Conservation (phyloP, 2,888 invertebrate genomes). For the Amiota minor region DNA sequence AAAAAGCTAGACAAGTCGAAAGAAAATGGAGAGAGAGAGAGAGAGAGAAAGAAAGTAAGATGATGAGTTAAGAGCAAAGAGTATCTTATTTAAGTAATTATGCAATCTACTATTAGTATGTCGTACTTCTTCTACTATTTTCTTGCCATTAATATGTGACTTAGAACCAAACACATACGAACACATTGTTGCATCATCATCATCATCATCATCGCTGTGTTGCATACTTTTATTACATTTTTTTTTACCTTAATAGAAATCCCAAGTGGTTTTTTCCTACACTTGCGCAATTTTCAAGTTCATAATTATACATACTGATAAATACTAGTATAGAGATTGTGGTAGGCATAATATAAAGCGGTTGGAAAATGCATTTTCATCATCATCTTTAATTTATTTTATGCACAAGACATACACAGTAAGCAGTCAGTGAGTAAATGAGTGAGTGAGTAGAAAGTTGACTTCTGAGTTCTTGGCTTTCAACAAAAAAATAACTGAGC, state of each 20-base stretch:
- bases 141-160: constrained; percentile 41
- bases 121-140: constrained; percentile 31
- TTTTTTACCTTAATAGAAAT: constrained; percentile 16
- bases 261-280: constrained; percentile 31
- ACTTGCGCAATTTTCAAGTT: constrained; percentile 59
- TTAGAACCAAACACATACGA: background rate
- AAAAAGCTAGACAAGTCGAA: background rate
- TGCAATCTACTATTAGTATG: constrained; percentile 43
- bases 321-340: constrained; percentile 27
- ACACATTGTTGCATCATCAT: background rate
- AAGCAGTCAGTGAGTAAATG: background rate
- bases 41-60: background rate
- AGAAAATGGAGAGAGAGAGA: background rate
- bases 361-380: constrained; percentile 49
- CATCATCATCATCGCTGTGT: no score
- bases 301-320: constrained; percentile 58
- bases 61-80: background rate
- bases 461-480: no score
- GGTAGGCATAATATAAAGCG: constrained; percentile 14
- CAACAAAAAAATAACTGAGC: constrained; percentile 41
- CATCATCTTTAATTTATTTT: constrained; percentile 58
- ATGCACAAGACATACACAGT: constrained; percentile 38
- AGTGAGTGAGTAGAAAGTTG: constrained; percentile 18
- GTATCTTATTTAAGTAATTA: constrained; percentile 60
- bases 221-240: no score